Conservation (phyloP, 92 coral and sea anemone genomes). For the Phenganax marumi region DNA sequence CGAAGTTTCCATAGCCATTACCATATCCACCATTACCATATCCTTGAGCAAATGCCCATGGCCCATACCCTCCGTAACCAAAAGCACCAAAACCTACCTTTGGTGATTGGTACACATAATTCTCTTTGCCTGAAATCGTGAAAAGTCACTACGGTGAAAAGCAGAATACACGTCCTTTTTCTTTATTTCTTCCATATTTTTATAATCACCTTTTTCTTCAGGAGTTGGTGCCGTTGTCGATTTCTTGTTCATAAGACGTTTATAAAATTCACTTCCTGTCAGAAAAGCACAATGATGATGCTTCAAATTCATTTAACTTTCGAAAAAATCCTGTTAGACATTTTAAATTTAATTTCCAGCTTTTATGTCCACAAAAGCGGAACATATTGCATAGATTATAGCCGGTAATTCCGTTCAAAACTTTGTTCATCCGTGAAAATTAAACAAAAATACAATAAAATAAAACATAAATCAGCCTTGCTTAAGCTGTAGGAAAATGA, state of each 20-base stretch:
- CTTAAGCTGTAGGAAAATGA: no score
- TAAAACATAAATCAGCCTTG: no score
- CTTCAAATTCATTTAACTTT: no score
- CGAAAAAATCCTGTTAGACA: no score
- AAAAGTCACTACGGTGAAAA: no score
- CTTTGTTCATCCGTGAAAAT: no score
- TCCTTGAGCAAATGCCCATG: neutral
- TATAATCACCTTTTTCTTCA: neutral
- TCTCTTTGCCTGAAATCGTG: neutral
- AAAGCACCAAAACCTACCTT: neutral
- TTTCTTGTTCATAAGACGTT: neutral
- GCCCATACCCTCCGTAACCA: constrained; percentile 8
- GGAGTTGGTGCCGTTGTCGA: neutral
- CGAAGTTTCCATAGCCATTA: neutral
- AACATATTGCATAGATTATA: no score
- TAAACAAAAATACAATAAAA: no score
- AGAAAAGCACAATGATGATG: neutral
- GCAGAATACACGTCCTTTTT: neutral
- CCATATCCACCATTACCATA: neutral
- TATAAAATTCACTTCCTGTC: constrained; percentile 3
- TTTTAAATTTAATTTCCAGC: no score
- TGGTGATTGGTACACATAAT: constrained; percentile 24
- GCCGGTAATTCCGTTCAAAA: no score
- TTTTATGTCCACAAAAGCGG: no score
- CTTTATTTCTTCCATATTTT: neutral